Evolutionary conservation across 2,797 vertebrate genomes (phyloP).

Genomic region (Ispidina lecontei): DNA sequence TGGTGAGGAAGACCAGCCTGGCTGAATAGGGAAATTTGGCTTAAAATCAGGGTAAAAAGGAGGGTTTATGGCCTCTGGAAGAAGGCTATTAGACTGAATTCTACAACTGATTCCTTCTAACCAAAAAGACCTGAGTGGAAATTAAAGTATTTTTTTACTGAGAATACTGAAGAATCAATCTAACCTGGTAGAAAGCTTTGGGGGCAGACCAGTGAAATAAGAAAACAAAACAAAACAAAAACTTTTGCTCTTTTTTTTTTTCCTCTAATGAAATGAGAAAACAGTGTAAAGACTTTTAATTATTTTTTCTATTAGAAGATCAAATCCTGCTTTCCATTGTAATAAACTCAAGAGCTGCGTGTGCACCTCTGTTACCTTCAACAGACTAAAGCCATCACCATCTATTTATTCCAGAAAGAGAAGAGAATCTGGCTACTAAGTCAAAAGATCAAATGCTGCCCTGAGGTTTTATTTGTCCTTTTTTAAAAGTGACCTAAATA

Average conservation of each 20-base stretch:
- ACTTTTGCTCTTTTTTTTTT: background rate
- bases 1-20: too few species aligned
- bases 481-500: conserved; percentile 58
- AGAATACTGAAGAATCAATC: background rate
- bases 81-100: background rate
- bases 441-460: conserved; percentile 1
- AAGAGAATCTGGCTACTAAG: conserved; percentile 2
- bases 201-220: background rate
- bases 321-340: background rate
- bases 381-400: background rate
- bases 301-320: background rate
- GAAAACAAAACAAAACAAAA: background rate
- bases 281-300: background rate
- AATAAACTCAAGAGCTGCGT: background rate
- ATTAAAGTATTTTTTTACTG: background rate
- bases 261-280: background rate
- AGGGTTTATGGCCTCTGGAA: too few species aligned
- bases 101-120: background rate
- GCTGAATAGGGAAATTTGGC: too few species aligned
- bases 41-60: too few species aligned
- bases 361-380: background rate
- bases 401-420: background rate
- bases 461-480: conserved; percentile 20
- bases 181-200: background rate
- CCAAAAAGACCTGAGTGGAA: background rate